phyloP scores from a whole-genome alignment of 1,140 invertebrate genomes.

The Musca domestica region DNA sequence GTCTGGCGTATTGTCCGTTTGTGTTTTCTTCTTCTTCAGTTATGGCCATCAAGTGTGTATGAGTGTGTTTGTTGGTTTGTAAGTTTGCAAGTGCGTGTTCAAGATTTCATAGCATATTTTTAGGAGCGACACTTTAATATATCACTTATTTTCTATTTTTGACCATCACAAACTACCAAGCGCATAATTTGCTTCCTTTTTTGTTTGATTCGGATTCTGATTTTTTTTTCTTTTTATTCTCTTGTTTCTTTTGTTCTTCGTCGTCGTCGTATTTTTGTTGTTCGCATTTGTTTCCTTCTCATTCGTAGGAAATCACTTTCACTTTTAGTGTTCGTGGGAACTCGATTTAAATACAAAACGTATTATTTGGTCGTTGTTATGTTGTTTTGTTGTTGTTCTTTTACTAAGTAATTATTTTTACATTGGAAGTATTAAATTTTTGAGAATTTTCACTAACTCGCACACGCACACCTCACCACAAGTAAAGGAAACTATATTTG shows the following conservation, averaged over 20 bases:
- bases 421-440: neutral
- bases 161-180: no score
- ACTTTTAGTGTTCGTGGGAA: no score
- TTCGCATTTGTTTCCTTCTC: no score
- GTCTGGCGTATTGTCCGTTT: neutral
- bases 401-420: neutral
- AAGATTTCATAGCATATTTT: conserved; percentile 12
- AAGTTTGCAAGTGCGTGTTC: conserved; percentile 1
- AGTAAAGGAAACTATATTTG: neutral
- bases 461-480: neutral
- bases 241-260: no score
- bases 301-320: no score
- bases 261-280: no score
- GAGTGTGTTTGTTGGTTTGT: neutral
- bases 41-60: neutral
- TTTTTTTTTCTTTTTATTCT: no score
- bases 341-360: no score
- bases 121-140: conserved; percentile 15
- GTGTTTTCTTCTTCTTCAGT: conserved; percentile 4
- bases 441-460: neutral
- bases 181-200: conserved; percentile 1
- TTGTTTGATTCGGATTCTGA: no score
- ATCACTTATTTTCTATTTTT: conserved; percentile 15
- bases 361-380: neutral
- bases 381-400: neutral